phyloP scores from a whole-genome alignment of 1,140 invertebrate species.

The Luehdorfia chinensis region DNA sequence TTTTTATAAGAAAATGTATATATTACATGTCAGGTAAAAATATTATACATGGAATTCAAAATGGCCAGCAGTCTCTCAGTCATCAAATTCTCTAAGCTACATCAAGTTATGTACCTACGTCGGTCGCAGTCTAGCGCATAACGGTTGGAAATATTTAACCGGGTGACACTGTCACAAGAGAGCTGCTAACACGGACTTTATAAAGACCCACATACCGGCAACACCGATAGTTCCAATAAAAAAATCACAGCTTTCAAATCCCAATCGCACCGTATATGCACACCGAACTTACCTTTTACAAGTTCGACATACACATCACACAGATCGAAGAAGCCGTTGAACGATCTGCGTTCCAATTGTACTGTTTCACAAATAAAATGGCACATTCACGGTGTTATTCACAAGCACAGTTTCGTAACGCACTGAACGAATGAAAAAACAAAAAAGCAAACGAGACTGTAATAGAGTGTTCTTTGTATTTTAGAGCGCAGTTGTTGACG shows the following conservation, averaged over 20 bases:
- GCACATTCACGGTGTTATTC: slow-evolving; percentile 45
- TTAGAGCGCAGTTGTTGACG: slow-evolving; percentile 22
- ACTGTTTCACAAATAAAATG: slow-evolving; percentile 11
- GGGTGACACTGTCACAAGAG: slow-evolving; percentile 17
- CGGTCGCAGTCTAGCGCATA: background rate
- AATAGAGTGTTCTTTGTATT: background rate
- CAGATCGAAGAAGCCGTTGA: slow-evolving; percentile 29
- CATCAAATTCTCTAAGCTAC: slow-evolving; percentile 1
- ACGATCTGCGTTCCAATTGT: slow-evolving; percentile 11
- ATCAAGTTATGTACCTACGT: background rate
- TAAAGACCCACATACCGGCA: slow-evolving; percentile 14
- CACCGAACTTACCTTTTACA: slow-evolving; percentile 44
- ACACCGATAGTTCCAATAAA: slow-evolving; percentile 7
- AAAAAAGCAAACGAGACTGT: slow-evolving; percentile 44
- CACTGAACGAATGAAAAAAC: slow-evolving; percentile 36
- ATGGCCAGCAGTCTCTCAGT: too few relatives aligned
- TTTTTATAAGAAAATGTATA: too few relatives aligned
- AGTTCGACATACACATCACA: slow-evolving; percentile 53
- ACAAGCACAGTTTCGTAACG: slow-evolving; percentile 64
- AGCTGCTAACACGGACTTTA: slow-evolving; percentile 8
- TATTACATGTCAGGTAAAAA: background rate
- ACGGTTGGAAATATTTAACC: slow-evolving; percentile 13
- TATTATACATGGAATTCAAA: background rate
- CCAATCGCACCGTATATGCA: slow-evolving; percentile 7
- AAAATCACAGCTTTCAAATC: slow-evolving; percentile 9